Conservation (phyloP, 2,888 invertebrate genomes). For the Drosophila differens region DNA sequence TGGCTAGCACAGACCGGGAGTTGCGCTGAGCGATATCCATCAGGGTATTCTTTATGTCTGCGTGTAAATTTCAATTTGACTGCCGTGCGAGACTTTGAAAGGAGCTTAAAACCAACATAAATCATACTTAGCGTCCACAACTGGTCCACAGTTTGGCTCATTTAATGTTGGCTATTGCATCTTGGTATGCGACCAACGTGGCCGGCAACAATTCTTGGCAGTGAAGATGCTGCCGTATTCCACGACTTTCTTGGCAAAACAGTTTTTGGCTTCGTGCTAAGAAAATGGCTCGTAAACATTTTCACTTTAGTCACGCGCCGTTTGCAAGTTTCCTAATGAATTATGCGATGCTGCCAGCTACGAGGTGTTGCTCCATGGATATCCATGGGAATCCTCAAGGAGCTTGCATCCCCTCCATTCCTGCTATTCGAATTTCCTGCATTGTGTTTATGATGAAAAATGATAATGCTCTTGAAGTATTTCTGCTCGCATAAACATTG, state of each 20-base stretch:
- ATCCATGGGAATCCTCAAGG: neutral
- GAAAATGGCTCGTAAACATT: slow-evolving; percentile 70
- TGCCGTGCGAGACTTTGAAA: slow-evolving; percentile 66
- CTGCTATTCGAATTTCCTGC: slow-evolving; percentile 50
- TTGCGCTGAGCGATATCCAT: slow-evolving; percentile 36
- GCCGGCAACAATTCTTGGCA: slow-evolving; percentile 57
- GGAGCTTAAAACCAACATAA: slow-evolving; percentile 75
- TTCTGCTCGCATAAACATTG: slow-evolving; percentile 18
- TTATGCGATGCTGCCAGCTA: slow-evolving; percentile 58
- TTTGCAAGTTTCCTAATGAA: slow-evolving; percentile 70
- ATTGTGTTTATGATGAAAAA: slow-evolving; percentile 63
- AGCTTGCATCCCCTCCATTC: too few relatives aligned
- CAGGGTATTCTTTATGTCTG: slow-evolving; percentile 51
- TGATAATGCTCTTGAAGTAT: slow-evolving; percentile 56
- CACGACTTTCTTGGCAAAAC: slow-evolving; percentile 42
- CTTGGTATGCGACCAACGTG: slow-evolving; percentile 30
- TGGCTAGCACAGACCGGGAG: neutral
- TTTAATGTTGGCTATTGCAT: slow-evolving; percentile 19
- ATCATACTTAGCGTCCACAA: slow-evolving; percentile 72
- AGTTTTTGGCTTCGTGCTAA: slow-evolving; percentile 66
- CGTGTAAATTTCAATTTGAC: slow-evolving; percentile 78
- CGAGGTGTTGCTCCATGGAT: slow-evolving; percentile 58
- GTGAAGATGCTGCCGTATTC: neutral
- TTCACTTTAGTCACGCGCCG: slow-evolving; percentile 79
- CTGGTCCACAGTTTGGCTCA: slow-evolving; percentile 32